Evolutionary conservation across 2,113 vertebrate genomes (phyloP).

Genomic region (Poeciliopsis retropinna): DNA sequence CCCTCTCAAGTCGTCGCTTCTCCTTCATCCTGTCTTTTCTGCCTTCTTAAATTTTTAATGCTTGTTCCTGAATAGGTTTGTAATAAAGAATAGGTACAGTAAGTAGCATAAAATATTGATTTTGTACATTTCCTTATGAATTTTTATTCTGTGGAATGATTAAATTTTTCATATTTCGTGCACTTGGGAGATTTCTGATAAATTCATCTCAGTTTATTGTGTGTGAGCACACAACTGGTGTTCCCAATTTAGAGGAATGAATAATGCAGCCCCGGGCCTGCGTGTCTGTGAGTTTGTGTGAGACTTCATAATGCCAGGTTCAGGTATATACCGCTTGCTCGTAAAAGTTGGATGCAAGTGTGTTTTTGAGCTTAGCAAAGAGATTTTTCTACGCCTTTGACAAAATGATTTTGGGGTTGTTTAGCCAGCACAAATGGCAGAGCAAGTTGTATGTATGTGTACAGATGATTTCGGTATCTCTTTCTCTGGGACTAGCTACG

Average conservation of each 20-base stretch:
- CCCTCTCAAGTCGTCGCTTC: conserved; percentile 30
- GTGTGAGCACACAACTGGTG: conserved; percentile 75
- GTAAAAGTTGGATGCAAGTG: conserved; percentile 35
- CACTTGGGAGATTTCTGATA: conserved; percentile 90
- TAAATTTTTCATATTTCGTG: conserved; percentile 94
- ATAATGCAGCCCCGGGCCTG: conserved; percentile 71
- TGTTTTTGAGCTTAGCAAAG: conserved; percentile 36
- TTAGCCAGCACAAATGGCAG: conserved; percentile 40
- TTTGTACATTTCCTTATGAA: conserved; percentile 98
- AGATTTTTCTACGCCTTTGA: conserved; percentile 36
- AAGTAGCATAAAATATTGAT: conserved; percentile 99
- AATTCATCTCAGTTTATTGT: conserved; percentile 78
- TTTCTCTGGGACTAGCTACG: conserved; percentile 52
- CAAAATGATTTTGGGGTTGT: conserved; percentile 47
- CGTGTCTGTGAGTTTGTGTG: conserved; percentile 28
- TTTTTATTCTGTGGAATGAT: conserved; percentile 96
- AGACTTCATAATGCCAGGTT: conserved; percentile 29
- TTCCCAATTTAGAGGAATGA: conserved; percentile 78
- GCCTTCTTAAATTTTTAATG: conserved; percentile 96
- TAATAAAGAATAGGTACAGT: conserved; percentile 96
- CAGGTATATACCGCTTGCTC: conserved; percentile 41
- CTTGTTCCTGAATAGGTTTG: conserved; percentile 93
- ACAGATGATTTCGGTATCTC: conserved; percentile 36
- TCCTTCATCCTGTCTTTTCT: conserved; percentile 64
- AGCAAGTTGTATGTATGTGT: conserved; percentile 21